Percentiles rank a stretch among this genome's conserved stretches.
phyloP scores from a whole-genome alignment of 1,140 invertebrate species.

The Oncopodura yosiiana region DNA sequence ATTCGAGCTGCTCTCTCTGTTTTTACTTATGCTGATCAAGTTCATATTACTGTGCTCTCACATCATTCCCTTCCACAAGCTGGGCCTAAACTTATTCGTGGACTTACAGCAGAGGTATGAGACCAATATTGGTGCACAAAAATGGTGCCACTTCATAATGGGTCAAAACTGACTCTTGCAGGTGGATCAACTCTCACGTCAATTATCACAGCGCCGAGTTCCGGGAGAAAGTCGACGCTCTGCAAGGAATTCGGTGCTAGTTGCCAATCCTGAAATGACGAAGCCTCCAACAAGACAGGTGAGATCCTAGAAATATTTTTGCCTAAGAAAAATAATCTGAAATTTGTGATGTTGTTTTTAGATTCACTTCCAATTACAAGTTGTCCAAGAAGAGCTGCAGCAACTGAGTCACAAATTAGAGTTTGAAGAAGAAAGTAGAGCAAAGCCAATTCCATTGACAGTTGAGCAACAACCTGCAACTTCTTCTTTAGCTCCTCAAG shows the following conservation, averaged over 20 bases:
- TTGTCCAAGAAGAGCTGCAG: conserved; percentile 46
- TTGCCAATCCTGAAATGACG: conserved; percentile 34
- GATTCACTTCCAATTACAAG: conserved; percentile 44
- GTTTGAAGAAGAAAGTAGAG: conserved; percentile 15
- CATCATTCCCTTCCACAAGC: conserved; percentile 40
- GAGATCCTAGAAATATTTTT: conserved; percentile 4
- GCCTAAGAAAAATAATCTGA: neutral
- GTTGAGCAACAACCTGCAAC: neutral
- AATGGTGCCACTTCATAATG: neutral
- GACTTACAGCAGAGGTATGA: conserved; percentile 30
- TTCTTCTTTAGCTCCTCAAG: neutral
- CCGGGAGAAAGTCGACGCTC: conserved; percentile 43
- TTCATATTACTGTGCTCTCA: conserved; percentile 45
- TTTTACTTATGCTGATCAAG: conserved; percentile 46
- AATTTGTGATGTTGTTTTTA: conserved; percentile 31
- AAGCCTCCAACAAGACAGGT: conserved; percentile 38
- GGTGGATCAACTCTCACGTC: conserved; percentile 43
- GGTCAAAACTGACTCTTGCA: conserved; percentile 32
- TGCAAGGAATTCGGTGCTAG: conserved; percentile 9
- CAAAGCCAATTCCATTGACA: neutral
- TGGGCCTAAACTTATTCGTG: conserved; percentile 13
- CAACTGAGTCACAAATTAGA: conserved; percentile 41
- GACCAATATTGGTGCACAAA: neutral
- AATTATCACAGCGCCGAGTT: conserved; percentile 44
- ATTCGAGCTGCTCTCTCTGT: conserved; percentile 46